phyloP scores from a whole-genome alignment of 2,797 vertebrate genomes.

The Hoplostethus atlanticus region DNA sequence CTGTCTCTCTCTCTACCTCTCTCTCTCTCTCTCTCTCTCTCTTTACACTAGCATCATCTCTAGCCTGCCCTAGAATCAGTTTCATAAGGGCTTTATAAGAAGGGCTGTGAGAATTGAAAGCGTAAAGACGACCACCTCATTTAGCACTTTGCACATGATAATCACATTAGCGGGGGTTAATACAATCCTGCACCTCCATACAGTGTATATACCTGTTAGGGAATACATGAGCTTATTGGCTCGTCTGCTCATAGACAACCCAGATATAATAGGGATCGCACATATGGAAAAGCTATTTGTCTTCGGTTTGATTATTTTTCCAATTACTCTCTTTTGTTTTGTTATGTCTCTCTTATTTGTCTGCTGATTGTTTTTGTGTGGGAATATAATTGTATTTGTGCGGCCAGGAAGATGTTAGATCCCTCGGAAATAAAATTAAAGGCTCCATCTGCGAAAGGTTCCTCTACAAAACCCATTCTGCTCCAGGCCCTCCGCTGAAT shows the following conservation, averaged over 20 bases:
- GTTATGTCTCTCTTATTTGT: not conserved
- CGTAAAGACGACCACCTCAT: not conserved
- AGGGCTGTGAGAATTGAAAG: not conserved
- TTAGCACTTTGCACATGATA: conserved; percentile 14
- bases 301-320: not conserved
- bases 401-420: conserved; percentile 42
- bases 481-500: not conserved
- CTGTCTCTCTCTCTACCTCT: not conserved
- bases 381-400: conserved; percentile 49
- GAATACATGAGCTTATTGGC: conserved; percentile 13
- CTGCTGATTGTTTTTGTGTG: conserved; percentile 41
- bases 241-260: not conserved
- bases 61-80: conserved; percentile 1
- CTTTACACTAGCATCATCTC: conserved; percentile 4
- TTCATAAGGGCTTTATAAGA: not conserved
- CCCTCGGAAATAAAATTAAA: conserved; percentile 47
- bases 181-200: conserved; percentile 18
- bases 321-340: not conserved
- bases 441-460: conserved; percentile 25
- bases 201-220: conserved; percentile 16
- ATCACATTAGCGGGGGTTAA: conserved; percentile 28
- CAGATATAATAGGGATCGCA: conserved; percentile 3
- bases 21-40: not conserved
- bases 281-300: conserved; percentile 9
- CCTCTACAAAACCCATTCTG: conserved; percentile 12